Evolutionary conservation across 2,888 invertebrate species (phyloP), one percentile per base, ranked within the genome.

Genomic region (Acrocera orbiculus): DNA sequence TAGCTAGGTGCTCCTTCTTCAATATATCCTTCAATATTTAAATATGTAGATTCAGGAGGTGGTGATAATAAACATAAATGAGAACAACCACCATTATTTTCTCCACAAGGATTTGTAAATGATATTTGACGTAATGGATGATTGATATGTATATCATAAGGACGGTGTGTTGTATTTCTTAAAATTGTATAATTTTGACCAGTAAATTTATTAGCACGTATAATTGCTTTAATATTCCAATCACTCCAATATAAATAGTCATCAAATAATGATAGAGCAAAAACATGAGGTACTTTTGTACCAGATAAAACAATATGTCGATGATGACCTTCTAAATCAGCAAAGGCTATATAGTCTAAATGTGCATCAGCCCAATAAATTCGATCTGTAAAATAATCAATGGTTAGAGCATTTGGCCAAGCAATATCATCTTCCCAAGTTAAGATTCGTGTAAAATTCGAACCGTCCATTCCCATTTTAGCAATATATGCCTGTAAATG

Each of bases 291-390:
- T 1, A 95, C 92, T 30, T 72, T 64, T 4, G 65, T 58, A 1
- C 87, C 87, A 0, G 79, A 76, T 3, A 92, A 52, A 0, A 81
- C 86, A 34, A 79, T 71, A 50, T 85, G 82, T 4, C 87, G 67
- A 52, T 89, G 78, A 42, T 71, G 73, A 2, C 96, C 96, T 60
- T 95, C 89, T 41, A 96, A 67, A 59, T 95, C 89, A 2, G 87
- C 75, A 44, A 82, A 87, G 23, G 93, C 96, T 32, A 98, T 92
- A 52, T 95, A 95, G 56, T 98, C 93, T 44, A 96, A 68, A 62
- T 95, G 95, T 44, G 96, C 96, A 56, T 98, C 98, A 0, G 95
- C 96, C 82, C 87, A 98, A 63, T 87, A 96, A 27, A 98, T 73
- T 47, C 83, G 71, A 47, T 95, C 87, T 0, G 93, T 87, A 54